Evolutionary conservation across 2,113 vertebrate species (phyloP), one percentile per base, ranked within the genome.

Genomic region (Struthio camelus): DNA sequence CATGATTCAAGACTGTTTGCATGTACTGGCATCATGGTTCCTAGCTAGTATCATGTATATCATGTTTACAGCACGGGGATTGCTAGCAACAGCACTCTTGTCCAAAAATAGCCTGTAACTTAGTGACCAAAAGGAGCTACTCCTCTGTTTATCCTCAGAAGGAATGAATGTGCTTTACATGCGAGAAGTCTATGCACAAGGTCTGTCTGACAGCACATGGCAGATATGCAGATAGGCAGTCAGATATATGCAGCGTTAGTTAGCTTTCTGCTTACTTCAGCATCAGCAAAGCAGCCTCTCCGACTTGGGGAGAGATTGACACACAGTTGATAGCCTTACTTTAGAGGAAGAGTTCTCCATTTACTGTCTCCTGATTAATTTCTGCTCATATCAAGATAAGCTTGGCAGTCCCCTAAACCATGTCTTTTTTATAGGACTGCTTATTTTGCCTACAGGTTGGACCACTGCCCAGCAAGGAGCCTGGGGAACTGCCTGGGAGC

Each of bases 61-160:
- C 83, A 80, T 18, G 46, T n/a, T 62, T 32, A 75, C 30, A 59
- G 54, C 89, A 67, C 28, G 56, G 50, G 58, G 27, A 89, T n/a
- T 79, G 61, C 20, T 86, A 59, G 65, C 46, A 87, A 38, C 46
- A 76, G 46, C 51, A 17, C 46, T 80, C 65, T 38, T 50, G 11
- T 87, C 72, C 86, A 92, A 91, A 96, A 86, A 75, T 50, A 90
- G 64, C 11, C 80, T 83, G 77, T 70, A 93, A 77, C 69, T 66
- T 86, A 64, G 72, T 71, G 91, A 85, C 40, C 59, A 44, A 76
- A 82, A 67, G 64, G 75, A 84, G 70, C 27, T 80, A 19, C 30
- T 66, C 78, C n/a, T 32, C 23, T 73, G 54, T 70, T 89, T 75
- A 64, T 66, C 76, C 77, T 56, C 42, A 84, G 59, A 72, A 83